These are phyloP conservation scores for Mormyrops attenuatus DNA, from an alignment of 2,797 vertebrate species.

Conservation along the genomic window DNA sequence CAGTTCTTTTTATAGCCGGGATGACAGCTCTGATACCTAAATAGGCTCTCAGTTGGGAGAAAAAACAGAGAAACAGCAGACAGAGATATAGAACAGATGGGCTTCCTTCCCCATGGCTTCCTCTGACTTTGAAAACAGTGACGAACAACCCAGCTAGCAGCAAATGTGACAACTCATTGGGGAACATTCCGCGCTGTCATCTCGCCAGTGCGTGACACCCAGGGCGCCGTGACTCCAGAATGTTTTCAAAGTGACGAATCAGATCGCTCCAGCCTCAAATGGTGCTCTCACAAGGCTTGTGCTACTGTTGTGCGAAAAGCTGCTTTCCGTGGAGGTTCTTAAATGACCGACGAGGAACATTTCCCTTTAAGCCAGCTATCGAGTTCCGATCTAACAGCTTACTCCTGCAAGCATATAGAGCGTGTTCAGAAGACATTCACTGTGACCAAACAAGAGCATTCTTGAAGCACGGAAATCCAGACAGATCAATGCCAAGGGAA, in stretches of 20 bases:
- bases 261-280: not conserved
- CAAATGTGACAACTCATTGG: not conserved
- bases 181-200: not conserved
- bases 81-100: not conserved
- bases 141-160: not conserved
- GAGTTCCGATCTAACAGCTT: not conserved
- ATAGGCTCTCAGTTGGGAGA: conserved; percentile 2
- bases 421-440: not conserved
- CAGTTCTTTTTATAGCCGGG: not conserved
- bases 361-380: not conserved
- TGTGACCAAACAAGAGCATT: not conserved
- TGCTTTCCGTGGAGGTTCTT: not conserved
- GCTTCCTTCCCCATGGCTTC: not conserved
- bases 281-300: no score
- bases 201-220: not conserved
- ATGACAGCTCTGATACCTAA: not conserved
- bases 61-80: not conserved
- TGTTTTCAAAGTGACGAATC: not conserved
- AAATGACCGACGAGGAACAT: not conserved
- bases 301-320: not conserved
- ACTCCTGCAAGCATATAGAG: not conserved
- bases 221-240: not conserved
- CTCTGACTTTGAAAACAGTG: conserved; percentile 11
- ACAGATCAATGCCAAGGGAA: not conserved
- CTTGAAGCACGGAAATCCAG: not conserved